Evolutionary conservation across 2,113 vertebrate species (phyloP).

Genomic region (Hyla sarda): DNA sequence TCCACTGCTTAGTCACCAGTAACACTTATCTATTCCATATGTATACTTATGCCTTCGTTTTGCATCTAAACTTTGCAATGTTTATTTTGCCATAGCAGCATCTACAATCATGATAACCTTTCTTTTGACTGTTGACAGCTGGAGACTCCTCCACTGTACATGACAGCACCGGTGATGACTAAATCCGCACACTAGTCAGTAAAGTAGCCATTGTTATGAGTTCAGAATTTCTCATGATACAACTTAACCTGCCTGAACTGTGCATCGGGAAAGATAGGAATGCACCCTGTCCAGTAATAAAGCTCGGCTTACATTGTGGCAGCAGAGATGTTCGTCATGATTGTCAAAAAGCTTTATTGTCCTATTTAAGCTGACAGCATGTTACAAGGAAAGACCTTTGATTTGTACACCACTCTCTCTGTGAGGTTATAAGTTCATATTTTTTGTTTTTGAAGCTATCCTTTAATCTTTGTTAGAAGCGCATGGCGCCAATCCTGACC

Average conservation of each 20-base stretch:
- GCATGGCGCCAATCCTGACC: background rate
- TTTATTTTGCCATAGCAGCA: background rate
- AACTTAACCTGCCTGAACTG: conserved; percentile 10
- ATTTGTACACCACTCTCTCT: background rate
- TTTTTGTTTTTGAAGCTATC: background rate
- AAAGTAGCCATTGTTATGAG: background rate
- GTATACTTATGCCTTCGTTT: background rate
- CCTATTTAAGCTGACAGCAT: conserved; percentile 7
- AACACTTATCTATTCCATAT: too few species aligned
- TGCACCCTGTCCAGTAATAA: background rate
- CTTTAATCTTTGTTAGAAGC: background rate
- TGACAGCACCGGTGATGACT: background rate
- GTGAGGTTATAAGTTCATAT: background rate
- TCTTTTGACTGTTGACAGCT: background rate
- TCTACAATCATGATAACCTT: too few species aligned
- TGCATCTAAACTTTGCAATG: background rate
- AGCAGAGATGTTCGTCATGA: background rate
- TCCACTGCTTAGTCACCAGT: too few species aligned
- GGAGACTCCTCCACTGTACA: background rate
- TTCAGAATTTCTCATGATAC: background rate
- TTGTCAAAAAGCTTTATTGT: conserved; percentile 7
- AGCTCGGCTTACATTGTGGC: background rate
- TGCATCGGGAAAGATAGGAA: background rate
- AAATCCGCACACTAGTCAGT: background rate
- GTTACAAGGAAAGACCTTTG: background rate